Base-by-base conservation (phyloP, 2,888 invertebrate genomes). In the Gnatocerus cornutus region DNA sequence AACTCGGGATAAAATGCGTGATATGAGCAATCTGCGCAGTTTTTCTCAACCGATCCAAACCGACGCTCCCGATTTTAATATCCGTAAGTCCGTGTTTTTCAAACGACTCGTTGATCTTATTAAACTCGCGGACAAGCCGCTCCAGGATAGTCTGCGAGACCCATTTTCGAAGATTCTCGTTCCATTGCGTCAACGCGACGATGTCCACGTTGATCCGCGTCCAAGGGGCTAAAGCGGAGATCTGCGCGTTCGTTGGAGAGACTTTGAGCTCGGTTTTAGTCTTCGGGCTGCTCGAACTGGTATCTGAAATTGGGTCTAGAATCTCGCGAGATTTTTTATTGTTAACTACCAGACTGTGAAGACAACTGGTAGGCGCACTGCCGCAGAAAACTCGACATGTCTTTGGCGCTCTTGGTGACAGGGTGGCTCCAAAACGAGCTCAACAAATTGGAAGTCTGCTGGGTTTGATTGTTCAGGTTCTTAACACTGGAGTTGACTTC, bases 81-180 rank as follows among this genome's bases (percentile, higher is more conserved):
- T 92, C 92, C 14, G 87, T 86, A 69, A 90, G 84, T 0, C 93
- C 93, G 67, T 91, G 90, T 73, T 90, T 89, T 64, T 90, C 87
- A 73, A 96, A 88, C 7, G 90, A 88, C 46, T 88, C 89, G 83
- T 95, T 93, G 37, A 93, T 89, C 58, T 86, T 86, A 71, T 89
- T 90, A 77, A 97, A 91, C 87, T 95, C 95, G 52, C 86, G 86
- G 21, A 91, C 90, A 59, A 97, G 85, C 27, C 93, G 90, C 80
- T 90, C 88, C 68, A 97, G 85, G 73, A 97, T 92, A 2, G 96
- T 96, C 77, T 91, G 90, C 68, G 94, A 93, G 73, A 96, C 88
- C 96, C 96, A 97, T 94, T 93, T 90, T 73, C 94, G 86, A 73
- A 94, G 85, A 86, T 93, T 93, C 71, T 92, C 92, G 75, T 92